phyloP scores from a whole-genome alignment of 2,797 vertebrate genomes.

The Sphaeramia orbicularis region DNA sequence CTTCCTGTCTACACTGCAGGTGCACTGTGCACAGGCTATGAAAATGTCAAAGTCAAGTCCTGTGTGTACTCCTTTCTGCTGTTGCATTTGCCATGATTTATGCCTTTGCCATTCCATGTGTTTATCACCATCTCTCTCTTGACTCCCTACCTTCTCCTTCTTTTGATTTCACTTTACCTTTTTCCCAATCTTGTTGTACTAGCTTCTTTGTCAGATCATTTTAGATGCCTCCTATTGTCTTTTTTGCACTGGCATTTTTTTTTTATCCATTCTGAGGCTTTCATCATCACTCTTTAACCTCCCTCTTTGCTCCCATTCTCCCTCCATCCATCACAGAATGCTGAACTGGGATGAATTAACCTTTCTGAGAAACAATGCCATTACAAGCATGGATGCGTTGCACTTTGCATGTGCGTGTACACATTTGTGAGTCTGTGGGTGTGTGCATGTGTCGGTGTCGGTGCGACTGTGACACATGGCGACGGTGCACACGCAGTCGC shows the following conservation, averaged over 20 bases:
- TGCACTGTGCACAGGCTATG: neutral
- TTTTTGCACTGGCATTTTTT: conserved; percentile 13
- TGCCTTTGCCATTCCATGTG: conserved; percentile 3
- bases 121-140: conserved; percentile 8
- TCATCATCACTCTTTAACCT: conserved; percentile 36
- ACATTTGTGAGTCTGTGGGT: conserved; percentile 8
- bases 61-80: conserved; percentile 18
- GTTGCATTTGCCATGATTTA: conserved; percentile 26
- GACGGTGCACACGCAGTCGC: conserved; percentile 25
- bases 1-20: neutral
- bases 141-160: neutral
- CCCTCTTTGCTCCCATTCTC: neutral
- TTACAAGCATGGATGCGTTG: conserved; percentile 76
- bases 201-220: neutral
- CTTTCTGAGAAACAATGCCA: conserved; percentile 76
- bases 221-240: neutral
- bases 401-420: conserved; percentile 35
- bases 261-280: conserved; percentile 6
- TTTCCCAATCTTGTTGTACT: neutral
- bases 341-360: conserved; percentile 73
- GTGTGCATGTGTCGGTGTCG: conserved; percentile 3
- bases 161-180: conserved; percentile 16
- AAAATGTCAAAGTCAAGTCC: conserved; percentile 26
- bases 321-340: conserved; percentile 50
- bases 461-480: conserved; percentile 24